Conservation (phyloP, 2,113 vertebrate species). For the Spermophilus dauricus region DNA sequence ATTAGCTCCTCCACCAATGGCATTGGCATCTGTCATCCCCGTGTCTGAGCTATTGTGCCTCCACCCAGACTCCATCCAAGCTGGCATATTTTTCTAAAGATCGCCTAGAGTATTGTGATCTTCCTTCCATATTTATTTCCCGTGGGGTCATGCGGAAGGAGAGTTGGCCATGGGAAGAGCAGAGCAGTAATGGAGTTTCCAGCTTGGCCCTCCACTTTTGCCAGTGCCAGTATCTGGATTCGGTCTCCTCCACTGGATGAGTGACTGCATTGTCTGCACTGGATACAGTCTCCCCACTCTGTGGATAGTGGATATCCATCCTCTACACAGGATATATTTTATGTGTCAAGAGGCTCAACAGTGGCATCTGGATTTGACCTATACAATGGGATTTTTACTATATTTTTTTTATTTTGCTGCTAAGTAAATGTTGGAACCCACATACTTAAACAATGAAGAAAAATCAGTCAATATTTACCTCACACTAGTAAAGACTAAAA, state of each 20-base stretch:
- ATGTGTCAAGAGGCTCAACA: too few species aligned
- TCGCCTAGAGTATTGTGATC: background rate
- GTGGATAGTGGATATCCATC: background rate
- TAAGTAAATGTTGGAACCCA: background rate
- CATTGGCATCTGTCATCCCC: background rate
- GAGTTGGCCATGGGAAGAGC: background rate
- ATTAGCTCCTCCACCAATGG: background rate
- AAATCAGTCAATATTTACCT: background rate
- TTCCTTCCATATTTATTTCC: background rate
- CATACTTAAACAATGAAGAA: background rate
- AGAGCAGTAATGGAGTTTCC: too few species aligned
- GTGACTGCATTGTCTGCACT: accelerated
- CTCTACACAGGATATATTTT: background rate
- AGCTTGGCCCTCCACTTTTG: background rate
- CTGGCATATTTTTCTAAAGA: background rate
- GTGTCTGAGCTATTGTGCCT: accelerated
- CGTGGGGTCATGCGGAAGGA: too few species aligned
- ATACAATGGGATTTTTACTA: background rate
- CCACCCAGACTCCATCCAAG: background rate
- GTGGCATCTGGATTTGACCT: background rate
- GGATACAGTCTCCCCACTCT: accelerated
- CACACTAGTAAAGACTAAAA: background rate
- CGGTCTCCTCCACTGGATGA: background rate
- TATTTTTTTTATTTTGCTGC: background rate
- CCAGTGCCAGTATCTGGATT: background rate